Evolutionary conservation across 2,797 vertebrate species (phyloP).

Genomic region (Myripristis jacobus): DNA sequence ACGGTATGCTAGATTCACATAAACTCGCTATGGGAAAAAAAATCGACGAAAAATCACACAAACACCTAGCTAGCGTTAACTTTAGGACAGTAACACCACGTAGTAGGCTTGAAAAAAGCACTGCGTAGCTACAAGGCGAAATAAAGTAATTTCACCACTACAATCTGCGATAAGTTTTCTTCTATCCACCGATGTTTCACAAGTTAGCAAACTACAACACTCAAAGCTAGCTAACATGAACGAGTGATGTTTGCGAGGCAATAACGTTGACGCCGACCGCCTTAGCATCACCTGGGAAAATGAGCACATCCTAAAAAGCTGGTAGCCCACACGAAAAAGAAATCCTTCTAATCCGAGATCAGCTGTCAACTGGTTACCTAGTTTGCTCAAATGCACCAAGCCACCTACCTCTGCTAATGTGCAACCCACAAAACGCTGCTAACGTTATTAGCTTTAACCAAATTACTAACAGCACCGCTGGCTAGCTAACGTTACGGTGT

Average conservation of each 20-base stretch:
- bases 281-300: slow-evolving; percentile 20
- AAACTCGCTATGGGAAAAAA: too few species aligned
- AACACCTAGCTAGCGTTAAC: too few species aligned
- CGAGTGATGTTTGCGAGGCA: slow-evolving; percentile 45
- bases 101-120: too few species aligned
- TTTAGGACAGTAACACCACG: too few species aligned
- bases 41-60: too few species aligned
- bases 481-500: slow-evolving; percentile 45
- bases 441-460: slow-evolving; percentile 57
- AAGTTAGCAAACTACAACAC: not conserved
- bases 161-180: slow-evolving; percentile 22
- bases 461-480: slow-evolving; percentile 26
- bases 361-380: slow-evolving; percentile 5
- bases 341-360: not conserved
- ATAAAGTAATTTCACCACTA: not conserved
- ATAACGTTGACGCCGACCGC: not conserved
- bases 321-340: not conserved
- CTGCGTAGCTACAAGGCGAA: too few species aligned
- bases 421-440: slow-evolving; percentile 35
- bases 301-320: not conserved
- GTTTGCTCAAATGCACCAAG: slow-evolving; percentile 13
- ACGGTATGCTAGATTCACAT: too few species aligned
- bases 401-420: slow-evolving; percentile 21
- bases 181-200: not conserved
- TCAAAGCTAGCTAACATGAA: slow-evolving; percentile 36